Conservation (phyloP, 2,888 invertebrate species). For the Allygus modestus region DNA sequence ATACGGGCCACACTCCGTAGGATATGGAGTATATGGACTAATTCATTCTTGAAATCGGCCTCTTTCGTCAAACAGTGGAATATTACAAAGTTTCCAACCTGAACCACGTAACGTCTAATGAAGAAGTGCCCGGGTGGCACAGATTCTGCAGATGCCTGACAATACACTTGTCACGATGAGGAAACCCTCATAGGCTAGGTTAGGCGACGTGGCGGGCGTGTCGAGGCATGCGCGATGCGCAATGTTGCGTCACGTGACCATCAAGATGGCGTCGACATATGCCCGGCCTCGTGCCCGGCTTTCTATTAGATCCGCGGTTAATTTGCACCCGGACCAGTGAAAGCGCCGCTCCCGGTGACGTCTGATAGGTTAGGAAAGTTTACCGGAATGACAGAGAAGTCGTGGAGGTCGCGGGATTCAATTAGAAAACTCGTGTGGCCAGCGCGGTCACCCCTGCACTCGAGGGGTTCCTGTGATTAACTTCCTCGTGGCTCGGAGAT, state of each 20-base stretch:
- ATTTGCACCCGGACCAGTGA: constrained; percentile 51
- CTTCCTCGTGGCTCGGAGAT: neutral
- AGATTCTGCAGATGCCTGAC: too few species aligned
- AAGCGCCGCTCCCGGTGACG: constrained; percentile 49
- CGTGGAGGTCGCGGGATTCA: constrained; percentile 35
- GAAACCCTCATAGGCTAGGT: neutral
- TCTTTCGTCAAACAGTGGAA: too few species aligned
- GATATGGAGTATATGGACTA: too few species aligned
- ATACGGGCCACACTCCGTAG: too few species aligned
- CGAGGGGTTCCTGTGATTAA: neutral
- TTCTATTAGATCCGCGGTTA: constrained; percentile 56
- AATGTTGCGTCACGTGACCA: constrained; percentile 31
- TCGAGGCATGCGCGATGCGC: constrained; percentile 2
- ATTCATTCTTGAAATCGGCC: too few species aligned
- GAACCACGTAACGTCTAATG: too few species aligned
- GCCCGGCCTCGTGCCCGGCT: constrained; percentile 42
- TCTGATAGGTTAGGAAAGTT: constrained; percentile 47
- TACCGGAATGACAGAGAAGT: constrained; percentile 33
- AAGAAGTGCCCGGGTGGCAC: too few species aligned
- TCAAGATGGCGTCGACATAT: constrained; percentile 38
- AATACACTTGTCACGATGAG: constrained; percentile 1
- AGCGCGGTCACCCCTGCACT: constrained; percentile 31
- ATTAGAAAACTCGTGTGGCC: constrained; percentile 34
- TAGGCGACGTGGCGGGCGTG: constrained; percentile 4
- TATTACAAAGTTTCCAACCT: too few species aligned